phyloP scores from a whole-genome alignment of 2,888 invertebrate species.

The Nomada fucata region DNA sequence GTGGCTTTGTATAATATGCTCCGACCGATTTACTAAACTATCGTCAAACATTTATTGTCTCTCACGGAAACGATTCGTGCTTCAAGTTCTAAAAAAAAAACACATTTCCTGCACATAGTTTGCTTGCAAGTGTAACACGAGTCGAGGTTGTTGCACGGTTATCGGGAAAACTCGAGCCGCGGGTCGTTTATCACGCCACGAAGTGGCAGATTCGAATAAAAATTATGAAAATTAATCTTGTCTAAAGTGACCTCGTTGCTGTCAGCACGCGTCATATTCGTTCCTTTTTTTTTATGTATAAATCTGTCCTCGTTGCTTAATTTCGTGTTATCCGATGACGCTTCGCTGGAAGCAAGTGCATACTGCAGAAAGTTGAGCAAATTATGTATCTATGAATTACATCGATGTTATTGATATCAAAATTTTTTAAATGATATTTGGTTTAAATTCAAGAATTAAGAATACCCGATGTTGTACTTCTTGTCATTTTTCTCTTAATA shows the following conservation, averaged over 20 bases:
- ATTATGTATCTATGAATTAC: too few species aligned
- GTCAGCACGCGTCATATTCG: background rate
- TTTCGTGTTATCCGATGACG: constrained; percentile 1
- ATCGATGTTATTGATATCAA: too few species aligned
- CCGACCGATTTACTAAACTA: too few species aligned
- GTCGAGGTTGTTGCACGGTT: background rate
- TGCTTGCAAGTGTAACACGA: background rate
- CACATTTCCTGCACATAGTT: background rate
- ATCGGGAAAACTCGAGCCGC: constrained; percentile 14
- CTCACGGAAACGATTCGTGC: background rate
- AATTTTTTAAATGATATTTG: too few species aligned
- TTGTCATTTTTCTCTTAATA: too few species aligned
- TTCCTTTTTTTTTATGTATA: constrained; percentile 1
- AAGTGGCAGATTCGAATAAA: constrained; percentile 15
- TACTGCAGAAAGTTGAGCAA: background rate
- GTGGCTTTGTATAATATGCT: too few species aligned
- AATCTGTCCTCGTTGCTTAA: constrained; percentile 16
- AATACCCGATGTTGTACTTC: too few species aligned
- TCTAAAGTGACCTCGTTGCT: constrained; percentile 1
- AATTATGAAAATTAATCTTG: constrained; percentile 34
- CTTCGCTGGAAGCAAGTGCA: too few species aligned
- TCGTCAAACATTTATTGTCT: background rate
- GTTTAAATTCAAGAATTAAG: too few species aligned
- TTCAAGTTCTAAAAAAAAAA: background rate
- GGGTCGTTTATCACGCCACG: constrained; percentile 17